Conservation (phyloP, 2,888 invertebrate species). For the Eupithecia vulgata region DNA sequence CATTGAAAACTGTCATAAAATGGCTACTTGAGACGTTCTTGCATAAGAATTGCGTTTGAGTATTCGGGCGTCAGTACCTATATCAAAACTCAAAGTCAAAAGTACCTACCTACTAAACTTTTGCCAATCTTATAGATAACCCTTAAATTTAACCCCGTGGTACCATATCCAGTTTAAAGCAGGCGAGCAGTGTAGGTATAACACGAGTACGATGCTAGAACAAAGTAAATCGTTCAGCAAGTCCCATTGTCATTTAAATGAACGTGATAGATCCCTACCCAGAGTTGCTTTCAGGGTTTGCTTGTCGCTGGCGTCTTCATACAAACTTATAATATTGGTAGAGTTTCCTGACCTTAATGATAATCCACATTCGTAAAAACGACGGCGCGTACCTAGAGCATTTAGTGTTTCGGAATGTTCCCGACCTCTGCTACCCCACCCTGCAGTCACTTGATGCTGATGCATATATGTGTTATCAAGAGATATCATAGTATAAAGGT, state of each 20-base stretch:
- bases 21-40: too few species aligned
- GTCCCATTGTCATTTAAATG: constrained; percentile 43
- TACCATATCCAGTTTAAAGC: neutral
- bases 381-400: too few species aligned
- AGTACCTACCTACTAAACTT: neutral
- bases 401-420: too few species aligned
- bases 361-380: too few species aligned
- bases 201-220: neutral
- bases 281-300: constrained; percentile 59
- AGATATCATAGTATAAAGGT: too few species aligned
- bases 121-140: neutral
- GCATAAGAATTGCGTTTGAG: too few species aligned
- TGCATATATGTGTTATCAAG: too few species aligned
- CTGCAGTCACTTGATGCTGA: too few species aligned
- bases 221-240: constrained; percentile 29
- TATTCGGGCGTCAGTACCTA: too few species aligned
- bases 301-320: neutral
- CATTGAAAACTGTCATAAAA: too few species aligned
- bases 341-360: neutral
- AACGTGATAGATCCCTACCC: constrained; percentile 54
- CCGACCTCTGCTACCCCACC: too few species aligned
- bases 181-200: neutral
- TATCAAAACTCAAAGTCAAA: too few species aligned
- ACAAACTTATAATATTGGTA: neutral
- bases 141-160: neutral